Base-by-base conservation (phyloP, 2,888 invertebrate genomes). In the Thecophora atra region DNA sequence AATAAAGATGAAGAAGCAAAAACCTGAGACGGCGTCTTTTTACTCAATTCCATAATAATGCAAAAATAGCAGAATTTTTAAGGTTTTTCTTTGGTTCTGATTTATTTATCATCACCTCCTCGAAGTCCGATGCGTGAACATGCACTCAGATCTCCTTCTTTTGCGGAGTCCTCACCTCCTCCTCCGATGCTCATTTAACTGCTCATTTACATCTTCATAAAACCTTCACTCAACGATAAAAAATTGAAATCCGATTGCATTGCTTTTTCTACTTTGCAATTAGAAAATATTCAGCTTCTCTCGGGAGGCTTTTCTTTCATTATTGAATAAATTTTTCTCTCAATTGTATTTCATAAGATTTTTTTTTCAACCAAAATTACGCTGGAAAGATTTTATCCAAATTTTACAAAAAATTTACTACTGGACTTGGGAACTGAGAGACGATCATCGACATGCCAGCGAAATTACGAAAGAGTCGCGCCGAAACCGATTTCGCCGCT, bases 311-410 rank as follows among this genome's bases (percentile, higher is more conserved):
- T 13, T 24, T 58, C 26, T 30, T 28, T 52, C 26, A 47, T 52
- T 54, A 30, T 21, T 3, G 6, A 28, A 5, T 37, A 54, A 54
- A 47, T 52, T 54, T 67, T 67, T n/a, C 19, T 54, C 21, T 67
- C 64, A 64, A 8, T 47, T 26, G 19, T 26, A 24, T 64, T 47
- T 64, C 19, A 64, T 47, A 21, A n/a, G n/a, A n/a, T n/a, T n/a
- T n/a, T 47, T 64, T 64, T 64, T 30, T 37, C 30, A 54, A 54
- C 30, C 21, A 44, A 67, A 63, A 63, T 63, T 63, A 47, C 44
- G 47, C 64, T n/a, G 47, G 44, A 15, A 19, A 64, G 21, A 60
- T 60, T 3, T 44, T 44, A 24, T 7, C 19, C 44, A 26, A 15
- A 26, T 44, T 44, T 47, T 4, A 19, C 3, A 64, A 64, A 11